phyloP scores from a whole-genome alignment of 2,113 vertebrate species.

The Ctenomys sociabilis region DNA sequence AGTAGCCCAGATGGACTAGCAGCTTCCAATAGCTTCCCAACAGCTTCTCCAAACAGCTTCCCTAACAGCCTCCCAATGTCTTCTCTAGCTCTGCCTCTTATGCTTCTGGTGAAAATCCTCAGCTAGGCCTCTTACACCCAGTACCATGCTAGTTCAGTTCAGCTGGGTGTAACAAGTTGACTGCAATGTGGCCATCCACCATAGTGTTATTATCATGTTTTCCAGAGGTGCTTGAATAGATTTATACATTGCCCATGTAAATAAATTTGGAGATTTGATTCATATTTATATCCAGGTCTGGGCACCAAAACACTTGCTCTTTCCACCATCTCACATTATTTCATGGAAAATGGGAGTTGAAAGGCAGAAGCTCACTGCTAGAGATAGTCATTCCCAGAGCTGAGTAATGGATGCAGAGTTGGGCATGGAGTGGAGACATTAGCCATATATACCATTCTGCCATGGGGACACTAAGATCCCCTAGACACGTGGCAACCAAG shows the following conservation, averaged over 20 bases:
- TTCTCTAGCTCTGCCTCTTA: too few species aligned
- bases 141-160: too few species aligned
- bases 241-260: not conserved
- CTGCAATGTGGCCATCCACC: too few species aligned
- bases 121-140: too few species aligned
- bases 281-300: not conserved
- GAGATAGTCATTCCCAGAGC: not conserved
- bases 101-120: too few species aligned
- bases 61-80: too few species aligned
- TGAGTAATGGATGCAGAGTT: not conserved
- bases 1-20: too few species aligned
- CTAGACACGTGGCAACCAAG: not conserved
- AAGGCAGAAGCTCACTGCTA: not conserved
- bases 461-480: not conserved
- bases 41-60: too few species aligned
- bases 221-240: not conserved
- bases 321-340: not conserved
- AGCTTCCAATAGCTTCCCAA: too few species aligned
- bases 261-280: not conserved
- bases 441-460: not conserved
- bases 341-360: not conserved
- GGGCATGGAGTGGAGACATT: not conserved
- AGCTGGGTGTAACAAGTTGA: too few species aligned
- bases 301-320: not conserved
- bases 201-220: not conserved